These are phyloP conservation scores for Therioaphis trifolii DNA, from an alignment of 2,888 invertebrate genomes.

Conservation along the genomic window DNA sequence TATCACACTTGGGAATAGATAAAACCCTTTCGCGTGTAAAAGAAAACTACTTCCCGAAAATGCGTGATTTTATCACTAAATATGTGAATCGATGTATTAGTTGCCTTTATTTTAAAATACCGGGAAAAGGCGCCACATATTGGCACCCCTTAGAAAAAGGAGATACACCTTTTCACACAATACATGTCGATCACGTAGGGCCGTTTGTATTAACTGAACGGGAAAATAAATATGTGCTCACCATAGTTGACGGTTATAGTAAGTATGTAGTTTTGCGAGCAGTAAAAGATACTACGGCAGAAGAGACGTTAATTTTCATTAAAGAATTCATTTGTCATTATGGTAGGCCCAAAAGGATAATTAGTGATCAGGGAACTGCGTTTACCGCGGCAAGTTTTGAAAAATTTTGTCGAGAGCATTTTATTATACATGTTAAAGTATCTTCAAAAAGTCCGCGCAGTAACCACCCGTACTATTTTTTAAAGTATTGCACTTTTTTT, in stretches of 20 bases:
- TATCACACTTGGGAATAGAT: not conserved
- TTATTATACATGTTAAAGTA: conserved; percentile 28
- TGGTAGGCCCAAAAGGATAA: conserved; percentile 15
- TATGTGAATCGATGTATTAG: conserved; percentile 1
- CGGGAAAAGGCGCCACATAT: not conserved
- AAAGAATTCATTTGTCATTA: conserved; percentile 37
- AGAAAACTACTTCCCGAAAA: conserved; percentile 26
- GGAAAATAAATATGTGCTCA: conserved; percentile 19
- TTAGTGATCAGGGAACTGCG: conserved; percentile 47
- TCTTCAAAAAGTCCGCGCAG: conserved; percentile 41
- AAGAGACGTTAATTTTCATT: not conserved
- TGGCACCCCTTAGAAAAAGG: conserved; percentile 33
- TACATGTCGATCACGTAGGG: conserved; percentile 47
- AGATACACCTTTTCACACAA: not conserved
- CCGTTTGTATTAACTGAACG: not conserved
- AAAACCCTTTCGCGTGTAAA: not conserved
- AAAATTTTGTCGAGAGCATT: conserved; percentile 51
- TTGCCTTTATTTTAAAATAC: conserved; percentile 14
- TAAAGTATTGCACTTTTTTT: conserved; percentile 6
- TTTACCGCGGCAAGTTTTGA: conserved; percentile 44
- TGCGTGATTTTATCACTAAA: not conserved
- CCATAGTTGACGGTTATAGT: conserved; percentile 24
- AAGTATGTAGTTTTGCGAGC: not conserved
- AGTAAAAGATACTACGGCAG: not conserved
- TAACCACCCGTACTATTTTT: conserved; percentile 19